phyloP scores from a whole-genome alignment of 2,113 vertebrate species.

The Nyctibius bracteatus region DNA sequence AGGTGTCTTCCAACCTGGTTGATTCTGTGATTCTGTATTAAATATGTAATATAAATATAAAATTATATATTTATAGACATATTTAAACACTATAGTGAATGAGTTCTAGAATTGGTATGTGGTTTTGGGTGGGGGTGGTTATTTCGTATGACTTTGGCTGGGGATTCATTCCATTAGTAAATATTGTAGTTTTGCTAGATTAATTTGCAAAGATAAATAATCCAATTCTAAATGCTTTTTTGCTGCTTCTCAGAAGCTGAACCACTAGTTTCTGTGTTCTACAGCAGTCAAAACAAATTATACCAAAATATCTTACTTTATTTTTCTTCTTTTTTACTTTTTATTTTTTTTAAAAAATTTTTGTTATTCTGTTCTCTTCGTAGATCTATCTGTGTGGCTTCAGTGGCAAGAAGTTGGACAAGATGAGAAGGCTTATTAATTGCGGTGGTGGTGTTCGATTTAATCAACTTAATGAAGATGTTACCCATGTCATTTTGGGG shows the following conservation, averaged over 20 bases:
- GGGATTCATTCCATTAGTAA: neutral
- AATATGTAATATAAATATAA: neutral
- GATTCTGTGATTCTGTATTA: too few relatives aligned
- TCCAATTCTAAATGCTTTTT: neutral
- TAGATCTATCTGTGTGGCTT: conserved; percentile 93
- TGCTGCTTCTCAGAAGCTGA: neutral
- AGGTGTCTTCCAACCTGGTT: too few relatives aligned
- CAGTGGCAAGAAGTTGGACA: conserved; percentile 87
- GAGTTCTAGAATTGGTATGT: neutral
- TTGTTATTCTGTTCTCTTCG: neutral
- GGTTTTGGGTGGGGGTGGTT: neutral
- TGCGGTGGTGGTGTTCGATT: conserved; percentile 89
- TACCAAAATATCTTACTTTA: neutral
- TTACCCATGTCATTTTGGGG: conserved; percentile 92
- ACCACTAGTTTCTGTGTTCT: neutral
- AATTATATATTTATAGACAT: neutral
- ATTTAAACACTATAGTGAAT: neutral
- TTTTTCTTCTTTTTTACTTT: neutral
- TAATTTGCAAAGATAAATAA: neutral
- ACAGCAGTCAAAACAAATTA: neutral
- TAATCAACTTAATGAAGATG: conserved; percentile 90
- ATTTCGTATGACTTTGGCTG: neutral
- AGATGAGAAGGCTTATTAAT: conserved; percentile 89
- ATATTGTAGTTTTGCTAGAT: neutral
- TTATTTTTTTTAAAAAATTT: neutral